Base-by-base conservation (phyloP, 1,140 invertebrate species). In the Macrobrachium rosenbergii region DNA sequence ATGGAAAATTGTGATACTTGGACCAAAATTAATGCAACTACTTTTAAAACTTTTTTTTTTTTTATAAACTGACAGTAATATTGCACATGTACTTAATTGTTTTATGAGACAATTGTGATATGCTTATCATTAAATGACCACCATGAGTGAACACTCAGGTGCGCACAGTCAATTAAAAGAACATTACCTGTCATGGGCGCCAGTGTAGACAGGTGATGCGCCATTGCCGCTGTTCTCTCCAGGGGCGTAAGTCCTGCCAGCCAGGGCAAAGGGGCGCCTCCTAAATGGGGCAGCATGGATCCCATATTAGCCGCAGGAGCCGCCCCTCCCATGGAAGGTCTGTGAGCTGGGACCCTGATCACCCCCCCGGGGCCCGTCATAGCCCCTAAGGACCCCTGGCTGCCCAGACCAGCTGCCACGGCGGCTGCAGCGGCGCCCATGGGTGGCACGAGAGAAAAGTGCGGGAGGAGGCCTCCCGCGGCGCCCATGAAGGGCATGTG, bases 401-500 rank as follows among this genome's bases (percentile, higher is more conserved):
- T 80, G 58, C 67, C 77, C 11, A 89, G 77, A 21, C 89, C 89
- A 8, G 83, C 86, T 21, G 88, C 88, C 19, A 84, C 83, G 72
- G 87, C 86, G 23, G 82, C 85, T 19, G 87, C 87, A 59, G 87
- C 87, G 73, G 87, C 87, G 64, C 81, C 82, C 77, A 83, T 88
- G 58, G 87, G 87, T 63, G 87, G 87, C 77, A 88, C 59, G 0
- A 88, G 76, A 37, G 77, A 82, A 62, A 89, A 85, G 63, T 60
- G 86, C 60, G 89, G 89, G 72, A 89, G 79, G 37, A 89, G 77
- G 14, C 89, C 89, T 58, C 88, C 84, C 52, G 52, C 52, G 5
- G 84, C 78, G 45, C 86, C 87, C 63, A 88, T 87, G 82, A 89
- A 89, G 77, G 89, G 89, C 84, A 87, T 89, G 78, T 89, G 89